phyloP scores from a whole-genome alignment of 2,797 vertebrate genomes.

The Chiroxiphia lanceolata region DNA sequence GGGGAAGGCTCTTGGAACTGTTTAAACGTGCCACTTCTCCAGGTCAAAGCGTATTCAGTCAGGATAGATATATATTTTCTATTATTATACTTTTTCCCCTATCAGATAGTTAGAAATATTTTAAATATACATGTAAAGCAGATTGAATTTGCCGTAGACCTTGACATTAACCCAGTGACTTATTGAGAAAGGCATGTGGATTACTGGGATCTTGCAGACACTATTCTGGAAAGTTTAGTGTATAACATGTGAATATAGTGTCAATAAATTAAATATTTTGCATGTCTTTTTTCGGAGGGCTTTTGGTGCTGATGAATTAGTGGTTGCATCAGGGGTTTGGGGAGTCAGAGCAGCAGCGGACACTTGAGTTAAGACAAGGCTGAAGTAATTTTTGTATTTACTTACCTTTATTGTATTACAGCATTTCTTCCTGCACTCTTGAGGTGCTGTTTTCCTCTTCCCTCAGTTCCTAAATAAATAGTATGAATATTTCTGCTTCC shows the following conservation, averaged over 20 bases:
- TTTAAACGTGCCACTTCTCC: not conserved
- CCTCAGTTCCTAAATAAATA: not conserved
- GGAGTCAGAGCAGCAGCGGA: not conserved
- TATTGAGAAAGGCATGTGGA: not conserved
- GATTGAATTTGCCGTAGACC: not conserved
- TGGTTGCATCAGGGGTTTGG: fast-evolving
- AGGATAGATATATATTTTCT: not conserved
- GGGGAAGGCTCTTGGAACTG: not conserved
- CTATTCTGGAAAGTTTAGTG: not conserved
- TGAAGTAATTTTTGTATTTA: not conserved
- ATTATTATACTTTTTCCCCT: not conserved
- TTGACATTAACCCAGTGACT: not conserved
- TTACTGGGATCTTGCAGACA: not conserved
- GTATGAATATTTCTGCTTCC: not conserved
- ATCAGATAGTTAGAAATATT: no score
- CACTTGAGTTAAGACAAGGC: not conserved
- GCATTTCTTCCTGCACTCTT: not conserved
- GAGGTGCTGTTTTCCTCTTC: not conserved
- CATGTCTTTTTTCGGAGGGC: not conserved
- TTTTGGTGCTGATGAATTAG: not conserved
- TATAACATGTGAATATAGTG: not conserved
- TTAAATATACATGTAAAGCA: not conserved
- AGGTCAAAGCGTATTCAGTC: not conserved
- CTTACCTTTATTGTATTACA: not conserved
- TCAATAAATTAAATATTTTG: not conserved